Evolutionary conservation across 2,888 invertebrate genomes (phyloP).

Genomic region (Maniola hyperantus): DNA sequence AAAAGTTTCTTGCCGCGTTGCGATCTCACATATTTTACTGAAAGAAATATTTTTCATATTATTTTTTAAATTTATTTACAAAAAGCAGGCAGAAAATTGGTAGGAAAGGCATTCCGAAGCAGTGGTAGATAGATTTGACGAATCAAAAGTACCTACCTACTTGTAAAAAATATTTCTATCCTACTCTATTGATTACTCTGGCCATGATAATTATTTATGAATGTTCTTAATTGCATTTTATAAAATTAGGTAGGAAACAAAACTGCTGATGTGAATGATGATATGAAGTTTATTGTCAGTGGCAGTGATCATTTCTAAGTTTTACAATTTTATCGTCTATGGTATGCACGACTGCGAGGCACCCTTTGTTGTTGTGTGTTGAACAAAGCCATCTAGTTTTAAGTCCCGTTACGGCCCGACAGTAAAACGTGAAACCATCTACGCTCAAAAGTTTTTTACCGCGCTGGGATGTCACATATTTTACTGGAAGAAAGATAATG

Average conservation of each 20-base stretch:
- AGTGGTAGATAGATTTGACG: too few species aligned
- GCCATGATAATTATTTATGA: too few species aligned
- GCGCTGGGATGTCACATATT: not conserved
- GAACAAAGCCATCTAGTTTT: constrained; percentile 8
- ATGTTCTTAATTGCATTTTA: too few species aligned
- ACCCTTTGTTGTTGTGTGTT: not conserved
- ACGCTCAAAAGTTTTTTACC: not conserved
- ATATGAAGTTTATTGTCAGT: not conserved
- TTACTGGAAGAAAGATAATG: not conserved
- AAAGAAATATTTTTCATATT: too few species aligned
- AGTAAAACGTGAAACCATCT: not conserved
- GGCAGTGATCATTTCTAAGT: not conserved
- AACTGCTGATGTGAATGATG: too few species aligned
- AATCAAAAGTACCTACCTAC: too few species aligned
- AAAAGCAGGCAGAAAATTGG: too few species aligned
- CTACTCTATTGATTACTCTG: too few species aligned
- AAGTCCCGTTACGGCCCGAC: not conserved
- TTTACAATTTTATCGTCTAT: not conserved
- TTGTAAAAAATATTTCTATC: too few species aligned
- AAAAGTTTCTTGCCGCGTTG: not conserved
- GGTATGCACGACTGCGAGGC: not conserved
- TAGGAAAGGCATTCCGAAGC: too few species aligned
- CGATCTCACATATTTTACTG: not conserved
- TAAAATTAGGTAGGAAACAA: too few species aligned
- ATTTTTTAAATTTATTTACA: too few species aligned